Percentiles rank a stretch among this genome's conserved stretches.
phyloP scores from a whole-genome alignment of 2,888 invertebrate genomes.

The Sabatieria punctata region DNA sequence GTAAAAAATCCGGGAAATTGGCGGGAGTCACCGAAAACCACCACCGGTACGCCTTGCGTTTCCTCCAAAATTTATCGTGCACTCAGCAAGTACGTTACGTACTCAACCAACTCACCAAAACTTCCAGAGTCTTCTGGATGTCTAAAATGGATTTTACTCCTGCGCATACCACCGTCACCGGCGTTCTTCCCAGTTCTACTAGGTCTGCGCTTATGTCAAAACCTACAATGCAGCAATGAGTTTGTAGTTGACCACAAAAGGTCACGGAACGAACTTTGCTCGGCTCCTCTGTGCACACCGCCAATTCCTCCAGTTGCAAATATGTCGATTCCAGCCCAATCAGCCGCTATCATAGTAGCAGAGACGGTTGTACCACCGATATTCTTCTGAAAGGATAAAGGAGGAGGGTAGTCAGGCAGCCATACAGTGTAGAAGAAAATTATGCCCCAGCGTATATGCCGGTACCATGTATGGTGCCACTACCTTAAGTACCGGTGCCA shows the following conservation, averaged over 20 bases:
- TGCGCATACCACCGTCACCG: conserved; percentile 76
- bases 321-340: conserved; percentile 60
- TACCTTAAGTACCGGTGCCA: too few relatives aligned
- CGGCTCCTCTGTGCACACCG: conserved; percentile 79
- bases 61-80: conserved; percentile 45
- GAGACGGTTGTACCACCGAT: conserved; percentile 92
- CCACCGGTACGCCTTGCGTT: conserved; percentile 81
- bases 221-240: conserved; percentile 24
- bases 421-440: too few relatives aligned
- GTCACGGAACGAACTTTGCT: conserved; percentile 42
- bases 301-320: conserved; percentile 87
- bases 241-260: too few relatives aligned
- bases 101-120: conserved; percentile 46
- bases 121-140: conserved; percentile 79
- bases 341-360: conserved; percentile 70
- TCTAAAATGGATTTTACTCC: conserved; percentile 95
- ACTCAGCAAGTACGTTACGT: neutral
- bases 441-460: too few relatives aligned
- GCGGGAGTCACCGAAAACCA: conserved; percentile 47
- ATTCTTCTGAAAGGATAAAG: conserved; percentile 38
- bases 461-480: too few relatives aligned
- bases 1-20: conserved; percentile 90
- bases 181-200: conserved; percentile 65
- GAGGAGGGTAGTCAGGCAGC: too few relatives aligned
- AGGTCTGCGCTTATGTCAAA: conserved; percentile 90